phyloP scores from a whole-genome alignment of 2,113 vertebrate species.

The Ardeotis arabs region DNA sequence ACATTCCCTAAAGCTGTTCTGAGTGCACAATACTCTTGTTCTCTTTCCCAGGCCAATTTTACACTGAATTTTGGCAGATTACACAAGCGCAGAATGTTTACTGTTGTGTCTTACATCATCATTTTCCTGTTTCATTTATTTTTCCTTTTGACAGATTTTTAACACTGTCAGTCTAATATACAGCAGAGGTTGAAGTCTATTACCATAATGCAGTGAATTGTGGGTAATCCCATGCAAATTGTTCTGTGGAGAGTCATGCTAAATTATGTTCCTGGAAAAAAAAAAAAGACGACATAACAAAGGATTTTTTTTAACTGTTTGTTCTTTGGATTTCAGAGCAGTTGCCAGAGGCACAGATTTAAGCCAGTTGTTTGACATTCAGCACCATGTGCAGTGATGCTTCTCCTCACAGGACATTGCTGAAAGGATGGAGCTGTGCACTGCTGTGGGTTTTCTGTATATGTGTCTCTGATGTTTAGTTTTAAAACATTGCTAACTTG shows the following conservation, averaged over 20 bases:
- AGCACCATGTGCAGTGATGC: neutral
- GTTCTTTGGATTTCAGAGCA: constrained; percentile 21
- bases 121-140: constrained; percentile 57
- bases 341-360: neutral
- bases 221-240: constrained; percentile 65
- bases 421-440: neutral
- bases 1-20: constrained; percentile 37
- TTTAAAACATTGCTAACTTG: constrained; percentile 7
- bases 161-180: constrained; percentile 29
- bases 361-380: neutral
- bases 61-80: constrained; percentile 31
- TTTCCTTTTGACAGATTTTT: constrained; percentile 57
- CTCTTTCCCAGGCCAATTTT: constrained; percentile 38
- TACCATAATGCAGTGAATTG: constrained; percentile 38
- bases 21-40: neutral
- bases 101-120: constrained; percentile 39
- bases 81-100: constrained; percentile 21
- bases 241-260: constrained; percentile 29
- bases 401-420: neutral
- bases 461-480: neutral
- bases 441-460: neutral
- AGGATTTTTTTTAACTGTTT: neutral
- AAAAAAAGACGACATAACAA: neutral
- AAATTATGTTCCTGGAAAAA: neutral
- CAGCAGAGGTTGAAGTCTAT: constrained; percentile 42